phyloP scores from a whole-genome alignment of 1,140 invertebrate genomes.

The Drosophila melanica region DNA sequence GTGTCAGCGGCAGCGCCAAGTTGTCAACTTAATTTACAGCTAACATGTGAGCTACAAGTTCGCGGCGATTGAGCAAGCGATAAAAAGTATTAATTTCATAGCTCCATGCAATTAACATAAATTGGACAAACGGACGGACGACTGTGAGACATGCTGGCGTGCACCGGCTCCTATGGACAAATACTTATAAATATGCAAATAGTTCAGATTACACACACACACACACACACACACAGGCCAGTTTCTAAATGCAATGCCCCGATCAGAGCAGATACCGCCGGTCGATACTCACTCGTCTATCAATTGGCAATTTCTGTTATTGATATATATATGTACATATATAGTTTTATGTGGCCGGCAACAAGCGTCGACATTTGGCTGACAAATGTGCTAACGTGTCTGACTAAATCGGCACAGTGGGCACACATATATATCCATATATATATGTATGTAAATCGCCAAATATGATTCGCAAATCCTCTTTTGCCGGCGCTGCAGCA shows the following conservation, averaged over 20 bases:
- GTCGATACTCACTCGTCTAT: constrained; percentile 24
- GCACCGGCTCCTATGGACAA: constrained; percentile 4
- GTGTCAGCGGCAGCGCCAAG: constrained; percentile 70
- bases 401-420: constrained; percentile 23
- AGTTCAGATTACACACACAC: constrained; percentile 69
- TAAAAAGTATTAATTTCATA: constrained; percentile 83
- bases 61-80: constrained; percentile 78
- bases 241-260: constrained; percentile 21
- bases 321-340: constrained; percentile 29
- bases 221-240: constrained; percentile 47
- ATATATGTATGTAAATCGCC: neutral
- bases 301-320: constrained; percentile 31
- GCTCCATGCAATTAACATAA: constrained; percentile 77
- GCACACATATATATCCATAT: neutral
- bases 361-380: constrained; percentile 67
- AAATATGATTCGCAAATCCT: constrained; percentile 10
- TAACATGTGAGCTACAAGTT: constrained; percentile 82
- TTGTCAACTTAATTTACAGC: constrained; percentile 83
- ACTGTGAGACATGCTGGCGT: neutral
- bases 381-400: constrained; percentile 48
- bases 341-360: constrained; percentile 49
- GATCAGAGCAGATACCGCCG: constrained; percentile 12
- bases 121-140: constrained; percentile 55
- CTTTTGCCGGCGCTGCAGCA: constrained; percentile 3
- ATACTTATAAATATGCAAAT: constrained; percentile 79